phyloP scores from a whole-genome alignment of 2,797 vertebrate genomes.

The Nannoperca australis region DNA sequence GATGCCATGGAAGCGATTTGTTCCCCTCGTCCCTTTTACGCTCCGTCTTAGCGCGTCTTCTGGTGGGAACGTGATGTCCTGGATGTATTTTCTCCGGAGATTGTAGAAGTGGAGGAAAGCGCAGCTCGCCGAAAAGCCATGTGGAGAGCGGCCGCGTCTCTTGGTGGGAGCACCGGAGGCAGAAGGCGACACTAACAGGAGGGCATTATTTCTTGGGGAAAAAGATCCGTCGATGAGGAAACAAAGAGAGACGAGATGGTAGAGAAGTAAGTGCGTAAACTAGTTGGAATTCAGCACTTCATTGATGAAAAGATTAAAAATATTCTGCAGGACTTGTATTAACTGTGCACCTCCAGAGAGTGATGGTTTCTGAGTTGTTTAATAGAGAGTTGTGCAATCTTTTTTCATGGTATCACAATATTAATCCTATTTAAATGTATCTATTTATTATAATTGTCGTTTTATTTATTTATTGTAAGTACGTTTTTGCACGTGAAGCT shows the following conservation, averaged over 20 bases:
- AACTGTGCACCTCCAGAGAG: neutral
- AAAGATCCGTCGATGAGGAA: slow-evolving; percentile 67
- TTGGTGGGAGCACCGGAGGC: slow-evolving; percentile 34
- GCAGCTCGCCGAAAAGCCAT: slow-evolving; percentile 49
- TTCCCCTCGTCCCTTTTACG: slow-evolving; percentile 7
- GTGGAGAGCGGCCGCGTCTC: slow-evolving; percentile 54
- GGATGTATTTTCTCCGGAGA: slow-evolving; percentile 60
- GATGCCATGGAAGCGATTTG: slow-evolving; percentile 23
- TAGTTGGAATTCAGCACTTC: slow-evolving; percentile 16
- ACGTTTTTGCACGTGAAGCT: neutral
- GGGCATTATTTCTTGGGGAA: slow-evolving; percentile 8
- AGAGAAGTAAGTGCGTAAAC: slow-evolving; percentile 82
- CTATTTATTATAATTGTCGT: neutral
- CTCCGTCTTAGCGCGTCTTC: slow-evolving; percentile 34
- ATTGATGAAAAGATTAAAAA: neutral
- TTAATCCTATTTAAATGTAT: neutral
- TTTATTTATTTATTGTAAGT: no score
- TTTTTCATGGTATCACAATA: neutral
- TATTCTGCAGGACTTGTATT: slow-evolving; percentile 5
- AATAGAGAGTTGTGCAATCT: neutral
- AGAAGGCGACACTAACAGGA: slow-evolving; percentile 17
- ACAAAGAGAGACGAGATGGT: slow-evolving; percentile 74
- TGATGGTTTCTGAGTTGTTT: neutral
- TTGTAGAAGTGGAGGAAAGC: slow-evolving; percentile 46
- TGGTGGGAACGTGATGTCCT: slow-evolving; percentile 69